Percentiles rank a stretch among this genome's conserved stretches.
Evolutionary conservation across 2,888 invertebrate genomes (phyloP).

Genomic region (Adelphocoris suturalis): DNA sequence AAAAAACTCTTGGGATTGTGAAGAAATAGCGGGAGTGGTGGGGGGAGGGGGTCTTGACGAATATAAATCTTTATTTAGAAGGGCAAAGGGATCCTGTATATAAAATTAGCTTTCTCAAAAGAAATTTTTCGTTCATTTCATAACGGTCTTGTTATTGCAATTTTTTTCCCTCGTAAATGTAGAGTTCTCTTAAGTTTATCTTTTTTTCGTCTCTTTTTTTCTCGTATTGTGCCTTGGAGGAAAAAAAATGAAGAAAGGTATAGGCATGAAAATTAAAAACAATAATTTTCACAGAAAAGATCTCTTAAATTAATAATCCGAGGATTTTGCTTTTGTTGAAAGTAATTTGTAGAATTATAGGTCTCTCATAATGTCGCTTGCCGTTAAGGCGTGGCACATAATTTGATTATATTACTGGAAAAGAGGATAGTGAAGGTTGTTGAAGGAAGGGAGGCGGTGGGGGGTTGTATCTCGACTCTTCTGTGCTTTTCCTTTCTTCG

Average conservation of each 20-base stretch:
- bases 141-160: not conserved
- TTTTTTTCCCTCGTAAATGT: not conserved
- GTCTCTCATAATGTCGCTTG: not conserved
- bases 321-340: not conserved
- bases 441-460: not conserved
- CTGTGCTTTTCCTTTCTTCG: conserved; percentile 1
- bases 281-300: not conserved
- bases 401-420: conserved; percentile 32
- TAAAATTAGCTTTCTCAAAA: conserved; percentile 13
- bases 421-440: conserved; percentile 9
- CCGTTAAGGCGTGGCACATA: conserved; percentile 33
- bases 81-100: conserved; percentile 24
- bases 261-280: not conserved
- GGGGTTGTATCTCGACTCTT: conserved; percentile 44
- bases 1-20: not conserved
- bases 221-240: too few species aligned
- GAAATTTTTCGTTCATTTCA: conserved; percentile 7
- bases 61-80: not conserved
- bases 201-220: not conserved
- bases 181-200: not conserved
- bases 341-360: conserved; percentile 9
- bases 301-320: not conserved
- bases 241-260: not conserved
- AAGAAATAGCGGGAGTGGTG: not conserved
- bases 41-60: not conserved